Evolutionary conservation across 2,113 vertebrate species (phyloP).

Genomic region (Xyliphius kryptos): DNA sequence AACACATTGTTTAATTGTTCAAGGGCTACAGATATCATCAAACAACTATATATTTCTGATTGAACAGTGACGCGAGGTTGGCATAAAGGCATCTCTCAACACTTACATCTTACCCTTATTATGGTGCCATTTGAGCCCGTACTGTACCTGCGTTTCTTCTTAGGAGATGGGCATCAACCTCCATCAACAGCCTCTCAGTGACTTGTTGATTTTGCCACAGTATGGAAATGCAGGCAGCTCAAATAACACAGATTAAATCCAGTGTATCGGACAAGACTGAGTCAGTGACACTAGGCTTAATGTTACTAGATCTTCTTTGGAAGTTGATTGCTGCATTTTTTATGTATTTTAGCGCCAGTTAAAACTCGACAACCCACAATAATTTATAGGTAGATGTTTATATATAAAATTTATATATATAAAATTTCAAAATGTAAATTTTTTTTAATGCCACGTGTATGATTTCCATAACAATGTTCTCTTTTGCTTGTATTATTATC

Average conservation of each 20-base stretch:
- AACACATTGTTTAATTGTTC: no score
- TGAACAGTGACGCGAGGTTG: slow-evolving; percentile 14
- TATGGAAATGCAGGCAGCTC: slow-evolving; percentile 59
- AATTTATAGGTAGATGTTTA: no score
- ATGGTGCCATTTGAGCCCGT: slow-evolving; percentile 1
- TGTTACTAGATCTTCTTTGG: no score
- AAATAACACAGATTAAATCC: slow-evolving; percentile 43
- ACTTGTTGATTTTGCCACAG: slow-evolving; percentile 60
- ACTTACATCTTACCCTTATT: slow-evolving; percentile 6
- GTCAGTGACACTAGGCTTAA: slow-evolving; percentile 36
- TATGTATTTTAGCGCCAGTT: no score
- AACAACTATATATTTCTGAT: slow-evolving; percentile 32
- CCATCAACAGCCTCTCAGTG: slow-evolving; percentile 46
- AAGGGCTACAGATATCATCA: no score
- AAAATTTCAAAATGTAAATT: no score
- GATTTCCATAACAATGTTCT: no score
- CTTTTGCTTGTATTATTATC: no score
- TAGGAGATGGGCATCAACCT: slow-evolving; percentile 57
- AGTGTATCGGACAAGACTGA: slow-evolving; percentile 48
- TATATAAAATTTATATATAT: no score
- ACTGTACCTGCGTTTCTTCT: slow-evolving; percentile 43
- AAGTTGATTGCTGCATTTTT: slow-evolving; percentile 38
- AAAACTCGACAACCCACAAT: no score
- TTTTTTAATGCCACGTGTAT: no score
- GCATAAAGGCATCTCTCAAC: slow-evolving; percentile 16